Percentiles rank a stretch among this genome's conserved stretches.
Conservation (phyloP, 1,140 invertebrate species). For the Elymnias hypermnestra region DNA sequence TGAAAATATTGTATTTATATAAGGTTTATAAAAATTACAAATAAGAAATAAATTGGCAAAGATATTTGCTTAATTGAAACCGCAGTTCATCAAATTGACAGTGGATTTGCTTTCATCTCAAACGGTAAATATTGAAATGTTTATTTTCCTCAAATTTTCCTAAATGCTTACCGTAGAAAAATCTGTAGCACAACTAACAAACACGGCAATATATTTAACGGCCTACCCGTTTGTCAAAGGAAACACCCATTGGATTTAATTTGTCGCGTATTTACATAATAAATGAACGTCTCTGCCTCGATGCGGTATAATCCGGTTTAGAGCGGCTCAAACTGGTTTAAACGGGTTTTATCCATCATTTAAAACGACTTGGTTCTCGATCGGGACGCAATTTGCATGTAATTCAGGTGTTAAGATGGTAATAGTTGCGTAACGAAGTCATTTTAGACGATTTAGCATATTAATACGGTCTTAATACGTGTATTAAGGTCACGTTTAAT, state of each 20-base stretch:
- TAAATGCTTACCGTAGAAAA: too few relatives aligned
- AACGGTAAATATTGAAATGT: neutral
- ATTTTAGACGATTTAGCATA: slow-evolving; percentile 23
- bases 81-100: too few relatives aligned
- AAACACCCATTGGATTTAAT: slow-evolving; percentile 72
- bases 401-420: slow-evolving; percentile 52
- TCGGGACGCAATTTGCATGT: slow-evolving; percentile 66
- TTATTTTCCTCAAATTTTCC: too few relatives aligned
- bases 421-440: slow-evolving; percentile 40
- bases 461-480: slow-evolving; percentile 6
- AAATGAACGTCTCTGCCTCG: slow-evolving; percentile 66
- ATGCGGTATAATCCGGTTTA: slow-evolving; percentile 66
- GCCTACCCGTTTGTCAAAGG: slow-evolving; percentile 61
- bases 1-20: too few relatives aligned
- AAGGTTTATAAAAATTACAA: too few relatives aligned
- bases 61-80: too few relatives aligned
- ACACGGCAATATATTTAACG: slow-evolving; percentile 39
- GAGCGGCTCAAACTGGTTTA: slow-evolving; percentile 63
- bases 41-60: too few relatives aligned
- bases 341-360: slow-evolving; percentile 67
- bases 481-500: slow-evolving; percentile 2
- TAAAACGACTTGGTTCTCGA: slow-evolving; percentile 70
- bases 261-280: slow-evolving; percentile 74
- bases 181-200: slow-evolving; percentile 20
- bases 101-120: neutral